These are phyloP conservation scores for Parus major DNA, from an alignment of 2,113 vertebrate genomes.

Conservation along the genomic window DNA sequence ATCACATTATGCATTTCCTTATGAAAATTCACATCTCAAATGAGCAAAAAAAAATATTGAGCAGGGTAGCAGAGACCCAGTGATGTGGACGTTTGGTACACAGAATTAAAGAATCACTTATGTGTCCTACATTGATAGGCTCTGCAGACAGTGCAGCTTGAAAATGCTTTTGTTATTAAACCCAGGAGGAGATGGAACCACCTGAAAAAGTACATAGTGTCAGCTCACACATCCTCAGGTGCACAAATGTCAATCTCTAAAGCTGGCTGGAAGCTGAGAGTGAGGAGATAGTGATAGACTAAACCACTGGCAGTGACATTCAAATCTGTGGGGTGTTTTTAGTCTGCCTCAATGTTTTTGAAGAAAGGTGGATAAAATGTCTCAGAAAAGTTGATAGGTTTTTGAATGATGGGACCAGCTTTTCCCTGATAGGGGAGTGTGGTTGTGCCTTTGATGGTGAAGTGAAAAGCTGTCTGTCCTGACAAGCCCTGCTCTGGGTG, in stretches of 20 bases:
- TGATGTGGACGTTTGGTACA: background rate
- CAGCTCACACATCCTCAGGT: background rate
- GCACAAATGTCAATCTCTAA: background rate
- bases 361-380: background rate
- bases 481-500: rapidly evolving
- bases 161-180: background rate
- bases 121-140: background rate
- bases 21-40: background rate
- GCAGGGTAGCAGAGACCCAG: background rate
- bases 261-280: background rate
- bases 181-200: background rate
- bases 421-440: background rate
- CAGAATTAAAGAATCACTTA: background rate
- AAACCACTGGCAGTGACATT: background rate
- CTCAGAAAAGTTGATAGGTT: background rate
- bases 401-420: background rate
- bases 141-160: background rate
- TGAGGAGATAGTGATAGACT: background rate
- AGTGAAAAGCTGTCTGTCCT: background rate
- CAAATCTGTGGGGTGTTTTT: background rate
- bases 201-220: background rate
- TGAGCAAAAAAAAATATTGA: background rate
- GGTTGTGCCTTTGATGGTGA: background rate
- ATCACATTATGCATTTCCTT: background rate
- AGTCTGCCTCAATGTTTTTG: background rate